A percentile compares a stretch with the other conserved stretches of the same genome.
Evolutionary conservation across 2,113 vertebrate genomes (phyloP).

Genomic region (Eidolon helvum): DNA sequence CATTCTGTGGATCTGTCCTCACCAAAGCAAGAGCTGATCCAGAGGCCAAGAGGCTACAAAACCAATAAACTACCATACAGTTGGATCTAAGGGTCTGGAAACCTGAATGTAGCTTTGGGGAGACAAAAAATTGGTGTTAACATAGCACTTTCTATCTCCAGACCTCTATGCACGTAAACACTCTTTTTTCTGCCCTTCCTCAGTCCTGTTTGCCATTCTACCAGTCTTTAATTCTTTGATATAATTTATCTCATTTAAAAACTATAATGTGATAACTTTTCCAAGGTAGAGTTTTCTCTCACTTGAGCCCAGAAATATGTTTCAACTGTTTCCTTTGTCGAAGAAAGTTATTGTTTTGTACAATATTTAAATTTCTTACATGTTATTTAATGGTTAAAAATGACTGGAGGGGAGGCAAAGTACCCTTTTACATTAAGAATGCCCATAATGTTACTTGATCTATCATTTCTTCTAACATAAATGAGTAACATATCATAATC

Average conservation of each 20-base stretch:
- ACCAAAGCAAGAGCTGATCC: background rate
- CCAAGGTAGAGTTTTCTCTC: background rate
- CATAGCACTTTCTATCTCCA: too few species aligned
- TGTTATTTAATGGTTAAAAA: background rate
- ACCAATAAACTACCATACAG: background rate
- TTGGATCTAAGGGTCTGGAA: background rate
- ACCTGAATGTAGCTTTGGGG: background rate
- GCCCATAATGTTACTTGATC: background rate
- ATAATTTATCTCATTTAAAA: background rate
- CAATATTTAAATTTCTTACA: background rate
- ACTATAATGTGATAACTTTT: background rate
- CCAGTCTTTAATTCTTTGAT: background rate
- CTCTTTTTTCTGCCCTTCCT: background rate
- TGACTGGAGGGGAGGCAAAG: background rate
- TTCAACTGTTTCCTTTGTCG: background rate
- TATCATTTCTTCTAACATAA: background rate
- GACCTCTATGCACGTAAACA: background rate
- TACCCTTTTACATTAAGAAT: background rate
- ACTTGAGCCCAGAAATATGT: background rate
- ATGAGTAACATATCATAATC: background rate
- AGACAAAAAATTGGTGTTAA: background rate
- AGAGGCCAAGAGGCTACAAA: background rate
- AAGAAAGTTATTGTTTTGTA: background rate
- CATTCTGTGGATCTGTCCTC: background rate
- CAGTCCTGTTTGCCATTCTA: background rate